A percentile compares a stretch with the other conserved stretches of the same genome.
These are phyloP conservation scores for Halocynthia aurantium DNA, from an alignment of 23 tunicate genomes.

Conservation along the genomic window DNA sequence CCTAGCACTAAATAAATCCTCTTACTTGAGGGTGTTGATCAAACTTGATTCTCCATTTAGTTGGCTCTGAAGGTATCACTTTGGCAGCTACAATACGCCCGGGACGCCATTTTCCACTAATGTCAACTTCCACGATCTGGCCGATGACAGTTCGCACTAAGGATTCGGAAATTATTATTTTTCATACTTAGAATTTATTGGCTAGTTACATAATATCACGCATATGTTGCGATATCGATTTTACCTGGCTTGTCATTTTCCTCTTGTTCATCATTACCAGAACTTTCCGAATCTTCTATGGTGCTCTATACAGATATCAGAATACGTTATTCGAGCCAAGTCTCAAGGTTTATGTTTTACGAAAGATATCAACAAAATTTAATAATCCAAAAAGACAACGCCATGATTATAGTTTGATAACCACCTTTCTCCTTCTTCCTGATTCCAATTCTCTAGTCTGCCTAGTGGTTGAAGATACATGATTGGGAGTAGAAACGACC, in stretches of 20 bases:
- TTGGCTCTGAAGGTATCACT: conserved; percentile 33
- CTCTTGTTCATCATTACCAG: conserved; percentile 26
- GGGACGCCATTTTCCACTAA: conserved; percentile 74
- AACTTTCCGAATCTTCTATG: neutral
- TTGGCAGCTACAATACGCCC: conserved; percentile 60
- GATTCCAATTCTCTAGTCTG: neutral
- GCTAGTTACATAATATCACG: neutral
- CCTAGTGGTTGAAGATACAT: neutral
- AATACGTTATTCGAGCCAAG: no score
- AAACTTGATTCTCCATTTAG: conserved; percentile 74
- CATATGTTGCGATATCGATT: neutral
- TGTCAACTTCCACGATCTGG: conserved; percentile 55
- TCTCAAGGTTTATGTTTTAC: no score
- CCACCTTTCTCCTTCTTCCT: neutral
- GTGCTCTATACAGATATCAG: neutral
- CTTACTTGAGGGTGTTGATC: conserved; percentile 80
- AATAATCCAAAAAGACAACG: no score
- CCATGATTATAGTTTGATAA: no score
- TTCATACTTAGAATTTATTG: neutral
- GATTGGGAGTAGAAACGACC: conserved; percentile 19
- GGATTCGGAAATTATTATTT: neutral
- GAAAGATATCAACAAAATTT: no score
- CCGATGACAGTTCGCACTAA: conserved; percentile 33
- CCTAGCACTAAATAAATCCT: neutral
- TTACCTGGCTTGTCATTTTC: conserved; percentile 24